Conservation (phyloP, 2,888 invertebrate genomes). For the Coecobrya sp. region DNA sequence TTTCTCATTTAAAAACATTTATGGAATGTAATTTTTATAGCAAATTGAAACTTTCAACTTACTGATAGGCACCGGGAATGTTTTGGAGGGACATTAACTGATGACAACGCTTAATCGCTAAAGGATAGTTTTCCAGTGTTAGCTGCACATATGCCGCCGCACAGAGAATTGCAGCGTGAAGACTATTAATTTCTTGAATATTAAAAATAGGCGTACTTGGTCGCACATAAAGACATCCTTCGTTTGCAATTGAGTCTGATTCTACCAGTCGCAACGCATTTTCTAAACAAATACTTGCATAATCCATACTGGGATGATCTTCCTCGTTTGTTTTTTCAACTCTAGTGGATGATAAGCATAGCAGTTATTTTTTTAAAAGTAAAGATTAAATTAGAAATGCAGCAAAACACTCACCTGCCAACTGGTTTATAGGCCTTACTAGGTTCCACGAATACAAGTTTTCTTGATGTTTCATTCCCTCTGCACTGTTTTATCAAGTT, state of each 20-base stretch:
- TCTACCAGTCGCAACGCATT: constrained; percentile 94
- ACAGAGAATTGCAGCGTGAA: constrained; percentile 91
- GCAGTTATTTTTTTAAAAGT: too few relatives aligned
- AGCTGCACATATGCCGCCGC: constrained; percentile 95
- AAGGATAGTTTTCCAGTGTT: constrained; percentile 94
- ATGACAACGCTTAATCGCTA: constrained; percentile 93
- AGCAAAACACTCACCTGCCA: constrained; percentile 34
- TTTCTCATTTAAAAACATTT: too few relatives aligned
- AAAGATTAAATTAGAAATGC: background rate
- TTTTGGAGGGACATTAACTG: constrained; percentile 92
- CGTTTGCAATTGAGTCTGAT: constrained; percentile 88
- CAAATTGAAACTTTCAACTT: background rate
- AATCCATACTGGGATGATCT: constrained; percentile 93
- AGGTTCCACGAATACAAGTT: constrained; percentile 62
- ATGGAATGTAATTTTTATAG: too few relatives aligned
- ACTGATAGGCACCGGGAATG: constrained; percentile 88
- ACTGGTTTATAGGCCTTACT: constrained; percentile 24
- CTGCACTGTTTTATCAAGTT: constrained; percentile 75
- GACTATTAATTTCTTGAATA: constrained; percentile 85
- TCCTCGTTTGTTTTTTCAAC: constrained; percentile 86
- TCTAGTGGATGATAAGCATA: too few relatives aligned
- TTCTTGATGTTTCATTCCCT: constrained; percentile 55
- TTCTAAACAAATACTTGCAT: constrained; percentile 95
- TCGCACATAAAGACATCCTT: constrained; percentile 78
- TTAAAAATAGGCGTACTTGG: constrained; percentile 83